A percentile compares a stretch with the other conserved stretches of the same genome.
phyloP scores from a whole-genome alignment of 2,113 vertebrate species.

The Cottus gobio region DNA sequence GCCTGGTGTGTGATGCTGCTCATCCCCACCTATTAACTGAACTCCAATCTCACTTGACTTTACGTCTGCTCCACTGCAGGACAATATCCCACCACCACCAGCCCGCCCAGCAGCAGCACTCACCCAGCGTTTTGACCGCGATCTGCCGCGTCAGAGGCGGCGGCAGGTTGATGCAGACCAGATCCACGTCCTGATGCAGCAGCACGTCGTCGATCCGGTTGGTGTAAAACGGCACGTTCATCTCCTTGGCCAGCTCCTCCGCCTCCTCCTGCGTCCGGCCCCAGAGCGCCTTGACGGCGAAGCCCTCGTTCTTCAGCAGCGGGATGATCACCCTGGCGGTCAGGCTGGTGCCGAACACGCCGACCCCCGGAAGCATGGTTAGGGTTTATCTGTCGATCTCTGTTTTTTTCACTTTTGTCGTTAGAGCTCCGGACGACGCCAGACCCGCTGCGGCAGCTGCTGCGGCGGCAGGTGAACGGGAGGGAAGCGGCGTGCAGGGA shows the following conservation, averaged over 20 bases:
- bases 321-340: conserved; percentile 96
- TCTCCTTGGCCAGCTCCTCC: conserved; percentile 97
- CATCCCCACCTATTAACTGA: not conserved
- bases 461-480: conserved; percentile 34
- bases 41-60: not conserved
- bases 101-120: conserved; percentile 68
- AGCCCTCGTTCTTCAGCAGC: conserved; percentile 94
- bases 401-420: not conserved
- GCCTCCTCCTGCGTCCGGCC: conserved; percentile 96
- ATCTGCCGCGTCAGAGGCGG: conserved; percentile 97
- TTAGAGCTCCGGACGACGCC: conserved; percentile 23
- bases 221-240: conserved; percentile 97
- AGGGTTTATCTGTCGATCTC: conserved; percentile 43
- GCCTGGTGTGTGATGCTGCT: not conserved
- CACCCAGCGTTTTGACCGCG: conserved; percentile 96
- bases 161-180: conserved; percentile 98
- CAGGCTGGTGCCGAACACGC: conserved; percentile 97
- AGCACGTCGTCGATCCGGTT: conserved; percentile 98
- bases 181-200: conserved; percentile 96
- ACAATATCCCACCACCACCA: not conserved
- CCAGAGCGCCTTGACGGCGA: conserved; percentile 96
- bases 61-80: not conserved
- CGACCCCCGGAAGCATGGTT: conserved; percentile 97
- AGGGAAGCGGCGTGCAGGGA: conserved; percentile 30
- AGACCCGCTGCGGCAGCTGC: conserved; percentile 35